phyloP scores from a whole-genome alignment of 2,113 vertebrate species.

The Cephalopterus ornatus region DNA sequence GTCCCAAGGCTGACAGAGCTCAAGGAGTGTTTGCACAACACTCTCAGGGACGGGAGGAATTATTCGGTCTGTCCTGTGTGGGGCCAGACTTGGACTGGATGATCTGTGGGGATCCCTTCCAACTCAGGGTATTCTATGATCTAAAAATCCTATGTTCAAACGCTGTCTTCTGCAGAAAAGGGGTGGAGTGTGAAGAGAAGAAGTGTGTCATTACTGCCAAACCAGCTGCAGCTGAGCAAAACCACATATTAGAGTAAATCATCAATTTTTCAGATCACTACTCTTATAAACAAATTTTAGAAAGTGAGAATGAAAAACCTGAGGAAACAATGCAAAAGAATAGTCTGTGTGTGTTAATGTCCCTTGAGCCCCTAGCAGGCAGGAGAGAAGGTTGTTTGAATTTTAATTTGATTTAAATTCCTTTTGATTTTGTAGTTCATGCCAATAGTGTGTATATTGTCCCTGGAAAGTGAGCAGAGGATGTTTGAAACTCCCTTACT shows the following conservation, averaged over 20 bases:
- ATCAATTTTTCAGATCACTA: constrained; percentile 11
- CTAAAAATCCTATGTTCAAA: not conserved
- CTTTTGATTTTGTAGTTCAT: not conserved
- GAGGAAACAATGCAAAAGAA: not conserved
- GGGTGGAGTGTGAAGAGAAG: not conserved
- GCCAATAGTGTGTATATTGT: constrained; percentile 25
- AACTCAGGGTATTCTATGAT: not conserved
- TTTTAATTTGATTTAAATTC: constrained; percentile 48
- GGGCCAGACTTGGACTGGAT: not conserved
- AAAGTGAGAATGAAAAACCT: not conserved
- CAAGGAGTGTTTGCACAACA: accelerated
- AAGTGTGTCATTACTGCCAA: not conserved
- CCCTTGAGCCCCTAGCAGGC: not conserved
- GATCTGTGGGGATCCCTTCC: not conserved
- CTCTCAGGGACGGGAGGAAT: not conserved
- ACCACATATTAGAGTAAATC: not conserved
- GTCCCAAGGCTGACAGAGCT: not conserved
- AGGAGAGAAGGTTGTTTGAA: constrained; percentile 18
- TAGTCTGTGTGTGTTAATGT: not conserved
- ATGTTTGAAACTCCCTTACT: constrained; percentile 38
- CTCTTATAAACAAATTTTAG: constrained; percentile 25
- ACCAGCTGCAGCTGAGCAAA: not conserved
- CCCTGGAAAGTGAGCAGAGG: not conserved
- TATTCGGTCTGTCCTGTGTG: not conserved
- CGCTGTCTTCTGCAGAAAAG: not conserved